A percentile compares a stretch with the other conserved stretches of the same genome.
These are phyloP conservation scores for Cantharis nigra DNA, from an alignment of 2,888 invertebrate species.

Conservation along the genomic window DNA sequence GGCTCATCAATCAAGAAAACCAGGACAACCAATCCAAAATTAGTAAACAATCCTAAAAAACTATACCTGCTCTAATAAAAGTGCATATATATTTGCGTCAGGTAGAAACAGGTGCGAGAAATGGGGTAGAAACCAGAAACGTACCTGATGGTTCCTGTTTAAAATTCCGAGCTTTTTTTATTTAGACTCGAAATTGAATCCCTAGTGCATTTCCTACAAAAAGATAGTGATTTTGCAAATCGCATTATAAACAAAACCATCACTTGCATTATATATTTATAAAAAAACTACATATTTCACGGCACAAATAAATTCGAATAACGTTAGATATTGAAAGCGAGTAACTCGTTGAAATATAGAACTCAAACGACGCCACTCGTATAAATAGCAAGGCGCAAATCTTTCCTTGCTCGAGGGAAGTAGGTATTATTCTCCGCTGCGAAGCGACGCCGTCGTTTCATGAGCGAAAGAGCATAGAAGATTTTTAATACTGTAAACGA, in stretches of 20 bases:
- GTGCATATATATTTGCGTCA: neutral
- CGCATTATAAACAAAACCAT: neutral
- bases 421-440: neutral
- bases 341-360: constrained; percentile 19
- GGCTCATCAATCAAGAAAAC: too few species aligned
- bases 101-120: neutral
- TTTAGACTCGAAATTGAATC: neutral
- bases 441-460: constrained; percentile 34
- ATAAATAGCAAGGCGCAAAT: constrained; percentile 32
- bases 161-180: neutral
- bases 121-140: neutral
- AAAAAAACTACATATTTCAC: constrained; percentile 1
- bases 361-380: constrained; percentile 25
- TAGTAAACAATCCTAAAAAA: neutral
- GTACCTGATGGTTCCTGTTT: neutral
- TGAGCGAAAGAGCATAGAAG: constrained; percentile 36
- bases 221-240: neutral
- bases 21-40: too few species aligned
- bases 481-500: constrained; percentile 39
- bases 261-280: neutral
- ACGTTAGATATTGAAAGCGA: constrained; percentile 11
- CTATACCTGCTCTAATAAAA: neutral
- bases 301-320: neutral
- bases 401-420: constrained; percentile 22
- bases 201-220: neutral